phyloP scores from a whole-genome alignment of 2,113 vertebrate species.

The Puntigrus tetrazona region DNA sequence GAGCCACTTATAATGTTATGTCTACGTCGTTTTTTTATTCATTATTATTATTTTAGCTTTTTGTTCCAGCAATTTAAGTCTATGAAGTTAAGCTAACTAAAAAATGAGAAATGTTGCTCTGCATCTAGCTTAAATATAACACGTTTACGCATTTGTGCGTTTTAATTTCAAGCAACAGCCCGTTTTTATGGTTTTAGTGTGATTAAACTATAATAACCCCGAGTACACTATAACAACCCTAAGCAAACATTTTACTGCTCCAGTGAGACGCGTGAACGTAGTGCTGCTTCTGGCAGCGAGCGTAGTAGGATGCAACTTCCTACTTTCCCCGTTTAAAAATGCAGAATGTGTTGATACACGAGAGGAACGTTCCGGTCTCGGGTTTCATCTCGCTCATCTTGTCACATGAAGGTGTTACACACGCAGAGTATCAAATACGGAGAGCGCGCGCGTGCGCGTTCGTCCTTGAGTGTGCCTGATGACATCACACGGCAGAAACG shows the following conservation, averaged over 20 bases:
- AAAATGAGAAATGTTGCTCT: too few relatives aligned
- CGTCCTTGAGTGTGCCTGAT: not conserved
- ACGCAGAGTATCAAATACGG: not conserved
- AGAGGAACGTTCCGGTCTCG: not conserved
- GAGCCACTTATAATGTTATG: too few relatives aligned
- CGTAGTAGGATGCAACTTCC: conserved; percentile 1
- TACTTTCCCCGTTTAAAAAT: conserved; percentile 45
- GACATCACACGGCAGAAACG: not conserved
- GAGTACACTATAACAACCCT: not conserved
- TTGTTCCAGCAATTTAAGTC: too few relatives aligned
- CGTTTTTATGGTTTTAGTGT: not conserved
- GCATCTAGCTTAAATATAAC: too few relatives aligned
- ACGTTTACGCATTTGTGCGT: too few relatives aligned
- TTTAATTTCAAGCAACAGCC: too few relatives aligned
- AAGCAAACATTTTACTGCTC: not conserved
- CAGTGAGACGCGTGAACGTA: not conserved
- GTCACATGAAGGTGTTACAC: conserved; percentile 5
- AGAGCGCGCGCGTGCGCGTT: not conserved
- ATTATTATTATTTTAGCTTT: too few relatives aligned
- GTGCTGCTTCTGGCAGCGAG: not conserved
- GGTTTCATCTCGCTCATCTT: conserved; percentile 13
- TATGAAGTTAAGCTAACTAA: too few relatives aligned
- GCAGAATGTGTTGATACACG: conserved; percentile 42
- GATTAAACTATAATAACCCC: not conserved
- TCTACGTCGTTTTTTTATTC: too few relatives aligned